Base-by-base conservation (phyloP, 2,888 invertebrate species). In the Amphimallon solstitiale region DNA sequence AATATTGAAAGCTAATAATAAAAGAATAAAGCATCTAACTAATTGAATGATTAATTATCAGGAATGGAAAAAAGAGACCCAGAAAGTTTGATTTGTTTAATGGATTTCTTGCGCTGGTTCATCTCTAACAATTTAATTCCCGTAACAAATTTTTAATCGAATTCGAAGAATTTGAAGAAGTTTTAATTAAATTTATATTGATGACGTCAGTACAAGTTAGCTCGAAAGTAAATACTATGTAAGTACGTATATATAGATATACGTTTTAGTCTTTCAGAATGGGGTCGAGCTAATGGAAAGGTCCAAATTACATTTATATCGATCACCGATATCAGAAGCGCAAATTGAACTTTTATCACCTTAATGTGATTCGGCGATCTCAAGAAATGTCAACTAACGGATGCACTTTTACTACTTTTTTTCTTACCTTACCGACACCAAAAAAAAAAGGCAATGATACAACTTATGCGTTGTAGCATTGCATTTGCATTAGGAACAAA, bases 291-390 rank as follows among this genome's bases (percentile, higher is more conserved):
- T 56, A 56, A 56, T 56, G 56, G 56, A 56, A 56, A 56, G 56
- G 56, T 4, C 40, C 43, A 56, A 54, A 56, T 56, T 43, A 56
- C 56, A 23, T 56, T 56, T 40, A 56, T 56, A 56, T 56, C 56
- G 56, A 56, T 56, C 40, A 56, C 43, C 23, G 40, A 40, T 56
- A 56, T 56, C 56, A 21, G 14, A 40, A 40, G 40, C 14, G 23
- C 40, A 56, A 43, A 56, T 56, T 56, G 43, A 56, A 56, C 40
- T 40, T 56, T 43, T 56, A 40, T 12, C 54, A 54, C 54, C 40
- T 21, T 38, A 54, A 54, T 54, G 40, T 23, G 40, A 56, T 56
- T 40, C 14, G 12, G 56, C 15, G 23, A 9, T 21, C 14, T 21
- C 21, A 23, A 40, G 54, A 21, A 38, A 54, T 40, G 21, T 40